phyloP scores from a whole-genome alignment of 2,113 vertebrate species.

The Sitta europaea region DNA sequence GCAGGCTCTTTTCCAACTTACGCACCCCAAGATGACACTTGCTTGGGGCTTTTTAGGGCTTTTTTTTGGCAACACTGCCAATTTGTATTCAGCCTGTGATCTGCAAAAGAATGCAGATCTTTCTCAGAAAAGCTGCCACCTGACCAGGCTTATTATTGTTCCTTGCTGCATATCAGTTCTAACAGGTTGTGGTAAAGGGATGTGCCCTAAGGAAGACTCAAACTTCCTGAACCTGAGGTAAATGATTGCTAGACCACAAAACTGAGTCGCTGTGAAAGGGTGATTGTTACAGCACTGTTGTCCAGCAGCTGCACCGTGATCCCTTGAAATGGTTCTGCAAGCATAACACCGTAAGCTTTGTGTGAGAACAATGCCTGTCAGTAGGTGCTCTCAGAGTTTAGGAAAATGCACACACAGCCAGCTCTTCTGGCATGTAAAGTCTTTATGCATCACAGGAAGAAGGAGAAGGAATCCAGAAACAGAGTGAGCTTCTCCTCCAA shows the following conservation, averaged over 20 bases:
- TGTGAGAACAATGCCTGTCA: not conserved
- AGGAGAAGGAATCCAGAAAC: not conserved
- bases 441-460: not conserved
- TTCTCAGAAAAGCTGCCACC: not conserved
- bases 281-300: not conserved
- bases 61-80: not conserved
- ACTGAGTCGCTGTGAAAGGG: not conserved
- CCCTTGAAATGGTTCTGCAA: not conserved
- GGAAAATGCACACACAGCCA: not conserved
- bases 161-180: not conserved
- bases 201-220: not conserved
- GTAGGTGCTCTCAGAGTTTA: not conserved
- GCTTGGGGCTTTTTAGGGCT: not conserved
- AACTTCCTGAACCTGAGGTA: conserved; percentile 26
- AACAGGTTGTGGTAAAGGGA: not conserved
- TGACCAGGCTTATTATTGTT: not conserved
- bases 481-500: not conserved
- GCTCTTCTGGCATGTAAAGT: not conserved
- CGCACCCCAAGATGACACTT: not conserved
- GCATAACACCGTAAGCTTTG: not conserved
- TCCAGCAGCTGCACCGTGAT: rapidly evolving
- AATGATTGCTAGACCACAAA: conserved; percentile 20
- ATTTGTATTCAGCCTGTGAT: not conserved
- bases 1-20: not conserved
- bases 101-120: not conserved